Base-by-base conservation (phyloP, 2,888 invertebrate species). In the Clanis bilineata region DNA sequence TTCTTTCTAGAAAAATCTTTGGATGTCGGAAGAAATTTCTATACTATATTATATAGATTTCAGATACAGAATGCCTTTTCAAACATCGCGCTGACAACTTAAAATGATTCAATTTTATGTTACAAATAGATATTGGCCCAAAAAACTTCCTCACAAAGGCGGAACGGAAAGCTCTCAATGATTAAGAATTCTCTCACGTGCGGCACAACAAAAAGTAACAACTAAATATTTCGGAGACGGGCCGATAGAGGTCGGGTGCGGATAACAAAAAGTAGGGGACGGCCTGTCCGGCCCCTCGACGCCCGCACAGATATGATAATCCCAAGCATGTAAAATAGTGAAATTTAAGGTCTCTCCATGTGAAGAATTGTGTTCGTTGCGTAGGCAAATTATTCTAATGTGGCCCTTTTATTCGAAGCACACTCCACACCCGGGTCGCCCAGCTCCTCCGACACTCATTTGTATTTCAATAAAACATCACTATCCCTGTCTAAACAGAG, bases 291-390 rank as follows among this genome's bases (percentile, higher is more conserved):
- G 83, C 77, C 82, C 81, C 82, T 74, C 77, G 72, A 83, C 83
- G 82, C 88, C 85, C 88, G 85, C 74, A 74, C 86, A 88, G 90
- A 90, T 91, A 92, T 92, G 91, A 90, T 92, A 90, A 91, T 90
- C 90, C 89, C 84, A 74, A 86, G 86, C 90, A 92, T 91, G 90
- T 90, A 92, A 91, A 92, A 90, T 92, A 92, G 92, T 91, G 85
- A 90, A 92, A 91, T 92, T 90, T 91, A 90, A 91, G 90, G 88
- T 81, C 90, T 87, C 81, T 90, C 88, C 90, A 90, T 90, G 91
- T 92, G 91, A 92, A 92, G 90, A 90, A 92, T 91, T 90, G 90
- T 86, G 85, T 81, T 83, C 84, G 87, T 87, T 88, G 83, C 78
- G 80, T 77, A 79, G 80, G 82, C 88, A 89, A 92, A 91, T 92